phyloP scores from a whole-genome alignment of 2,797 vertebrate species.

The Phalloptychus januarius region DNA sequence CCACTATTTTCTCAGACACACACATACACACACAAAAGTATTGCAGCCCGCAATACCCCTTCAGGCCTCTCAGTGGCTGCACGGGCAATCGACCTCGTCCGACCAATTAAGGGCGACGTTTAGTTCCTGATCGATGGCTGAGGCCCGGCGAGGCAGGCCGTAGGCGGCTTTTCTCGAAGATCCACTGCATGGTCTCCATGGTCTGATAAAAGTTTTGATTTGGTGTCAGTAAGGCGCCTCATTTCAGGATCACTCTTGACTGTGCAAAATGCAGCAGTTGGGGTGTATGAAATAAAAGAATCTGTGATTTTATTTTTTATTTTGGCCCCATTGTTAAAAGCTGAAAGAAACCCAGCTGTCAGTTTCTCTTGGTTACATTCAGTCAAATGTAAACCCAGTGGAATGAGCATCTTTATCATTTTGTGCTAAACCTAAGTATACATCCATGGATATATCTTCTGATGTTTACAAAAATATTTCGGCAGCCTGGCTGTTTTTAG shows the following conservation, averaged over 20 bases:
- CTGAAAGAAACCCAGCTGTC: background rate
- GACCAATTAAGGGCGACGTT: slow-evolving; percentile 77
- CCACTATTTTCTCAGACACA: slow-evolving; percentile 47
- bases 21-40: slow-evolving; percentile 24
- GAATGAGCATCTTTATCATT: background rate
- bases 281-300: background rate
- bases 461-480: background rate
- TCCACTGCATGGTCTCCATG: slow-evolving; percentile 24
- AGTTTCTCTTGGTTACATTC: background rate
- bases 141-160: slow-evolving; percentile 44
- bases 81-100: slow-evolving; percentile 75
- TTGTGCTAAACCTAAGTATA: background rate
- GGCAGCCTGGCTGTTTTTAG: background rate
- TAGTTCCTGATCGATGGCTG: slow-evolving; percentile 77
- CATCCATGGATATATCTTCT: background rate
- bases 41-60: slow-evolving; percentile 55
- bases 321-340: background rate
- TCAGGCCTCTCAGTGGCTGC: slow-evolving; percentile 65
- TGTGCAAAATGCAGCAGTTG: slow-evolving; percentile 10
- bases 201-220: slow-evolving; percentile 35
- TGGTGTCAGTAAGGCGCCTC: slow-evolving; percentile 27
- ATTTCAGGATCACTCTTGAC: slow-evolving; percentile 10
- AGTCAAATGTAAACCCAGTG: background rate
- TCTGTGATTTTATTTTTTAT: background rate
- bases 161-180: slow-evolving; percentile 23